Conservation (phyloP, 1,140 invertebrate genomes). For the Uloborus diversus region DNA sequence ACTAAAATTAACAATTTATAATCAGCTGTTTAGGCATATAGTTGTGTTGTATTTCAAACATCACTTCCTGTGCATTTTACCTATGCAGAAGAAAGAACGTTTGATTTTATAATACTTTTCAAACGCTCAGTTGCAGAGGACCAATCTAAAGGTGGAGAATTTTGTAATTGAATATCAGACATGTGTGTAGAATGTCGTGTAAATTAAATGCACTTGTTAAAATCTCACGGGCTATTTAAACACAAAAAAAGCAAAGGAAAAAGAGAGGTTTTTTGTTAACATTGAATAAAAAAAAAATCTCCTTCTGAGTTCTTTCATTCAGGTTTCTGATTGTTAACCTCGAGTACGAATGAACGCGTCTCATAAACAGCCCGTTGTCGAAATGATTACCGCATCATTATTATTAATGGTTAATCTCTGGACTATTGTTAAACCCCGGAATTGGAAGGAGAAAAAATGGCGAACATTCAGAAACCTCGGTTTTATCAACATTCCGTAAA, state of each 20-base stretch:
- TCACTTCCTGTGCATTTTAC: not conserved
- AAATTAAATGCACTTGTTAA: slow-evolving; percentile 53
- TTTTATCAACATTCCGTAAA: not conserved
- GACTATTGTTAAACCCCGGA: too few species aligned
- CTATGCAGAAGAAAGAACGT: not conserved
- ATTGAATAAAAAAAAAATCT: slow-evolving; percentile 22
- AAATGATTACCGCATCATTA: too few species aligned
- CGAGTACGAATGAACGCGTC: too few species aligned
- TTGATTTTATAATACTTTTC: slow-evolving; percentile 23
- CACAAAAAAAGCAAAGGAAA: not conserved
- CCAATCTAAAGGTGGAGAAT: slow-evolving; percentile 35
- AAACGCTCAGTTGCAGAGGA: slow-evolving; percentile 46
- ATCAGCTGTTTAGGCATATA: too few species aligned
- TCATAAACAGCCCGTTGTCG: too few species aligned
- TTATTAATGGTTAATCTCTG: too few species aligned
- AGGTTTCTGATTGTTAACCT: slow-evolving; percentile 11
- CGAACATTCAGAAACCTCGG: not conserved
- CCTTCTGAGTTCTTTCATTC: too few species aligned
- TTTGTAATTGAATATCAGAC: slow-evolving; percentile 37
- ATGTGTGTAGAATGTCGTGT: slow-evolving; percentile 24
- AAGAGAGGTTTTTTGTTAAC: slow-evolving; percentile 18
- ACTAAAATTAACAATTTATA: too few species aligned
- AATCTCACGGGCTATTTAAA: slow-evolving; percentile 40
- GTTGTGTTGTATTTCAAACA: too few species aligned
- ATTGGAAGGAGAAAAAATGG: too few species aligned